phyloP scores from a whole-genome alignment of 1,140 invertebrate species.

The Melipona quadrifasciata region DNA sequence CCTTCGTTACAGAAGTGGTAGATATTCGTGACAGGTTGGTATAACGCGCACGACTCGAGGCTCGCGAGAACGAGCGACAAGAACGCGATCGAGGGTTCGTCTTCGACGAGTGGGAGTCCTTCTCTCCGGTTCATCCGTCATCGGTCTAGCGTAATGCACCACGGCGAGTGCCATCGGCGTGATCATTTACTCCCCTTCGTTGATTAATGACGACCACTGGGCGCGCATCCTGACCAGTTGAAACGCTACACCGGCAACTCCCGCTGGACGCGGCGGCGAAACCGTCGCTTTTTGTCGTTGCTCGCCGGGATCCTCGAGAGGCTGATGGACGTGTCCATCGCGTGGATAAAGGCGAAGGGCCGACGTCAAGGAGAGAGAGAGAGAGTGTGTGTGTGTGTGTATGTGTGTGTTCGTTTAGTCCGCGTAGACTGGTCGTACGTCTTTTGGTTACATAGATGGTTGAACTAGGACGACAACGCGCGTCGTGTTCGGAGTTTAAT shows the following conservation, averaged over 20 bases:
- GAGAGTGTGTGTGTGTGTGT: too few species aligned
- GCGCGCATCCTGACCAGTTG: slow-evolving; percentile 61
- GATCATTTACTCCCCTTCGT: slow-evolving; percentile 65
- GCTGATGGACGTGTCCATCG: slow-evolving; percentile 44
- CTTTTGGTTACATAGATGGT: slow-evolving; percentile 29
- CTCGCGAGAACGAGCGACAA: background rate
- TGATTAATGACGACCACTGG: slow-evolving; percentile 63
- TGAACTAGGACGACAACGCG: slow-evolving; percentile 24
- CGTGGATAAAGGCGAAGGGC: slow-evolving; percentile 27
- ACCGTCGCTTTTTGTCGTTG: slow-evolving; percentile 51
- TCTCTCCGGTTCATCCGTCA: slow-evolving; percentile 69
- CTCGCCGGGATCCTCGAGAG: background rate
- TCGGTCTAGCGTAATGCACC: slow-evolving; percentile 48
- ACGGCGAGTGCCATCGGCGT: slow-evolving; percentile 61
- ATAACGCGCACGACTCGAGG: background rate
- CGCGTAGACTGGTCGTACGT: slow-evolving; percentile 39
- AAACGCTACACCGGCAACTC: slow-evolving; percentile 60
- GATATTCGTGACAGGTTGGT: background rate
- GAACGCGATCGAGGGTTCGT: background rate
- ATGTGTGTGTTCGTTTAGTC: slow-evolving; percentile 29
- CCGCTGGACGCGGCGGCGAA: slow-evolving; percentile 30
- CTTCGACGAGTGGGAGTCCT: slow-evolving; percentile 2
- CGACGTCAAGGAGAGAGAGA: background rate
- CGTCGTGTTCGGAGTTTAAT: slow-evolving; percentile 22
- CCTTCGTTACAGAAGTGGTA: slow-evolving; percentile 13